Conservation (phyloP, 2,888 invertebrate genomes). For the Drosophila setosimentum region DNA sequence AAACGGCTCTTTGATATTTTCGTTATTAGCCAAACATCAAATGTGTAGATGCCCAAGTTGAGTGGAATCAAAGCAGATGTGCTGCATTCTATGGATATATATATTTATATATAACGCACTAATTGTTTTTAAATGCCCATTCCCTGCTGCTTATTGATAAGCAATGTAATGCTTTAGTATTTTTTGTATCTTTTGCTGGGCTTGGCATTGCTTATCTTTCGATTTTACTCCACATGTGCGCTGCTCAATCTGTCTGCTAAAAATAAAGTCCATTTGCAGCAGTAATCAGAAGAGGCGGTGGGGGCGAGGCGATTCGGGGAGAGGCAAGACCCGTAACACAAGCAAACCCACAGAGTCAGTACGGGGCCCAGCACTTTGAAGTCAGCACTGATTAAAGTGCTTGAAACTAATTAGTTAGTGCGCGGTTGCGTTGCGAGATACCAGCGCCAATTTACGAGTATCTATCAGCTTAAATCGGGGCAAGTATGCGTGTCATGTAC, state of each 20-base stretch:
- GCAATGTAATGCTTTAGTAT: conserved; percentile 25
- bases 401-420: conserved; percentile 41
- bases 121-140: conserved; percentile 17
- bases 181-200: conserved; percentile 31
- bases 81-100: background rate
- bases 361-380: conserved; percentile 32
- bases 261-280: conserved; percentile 36
- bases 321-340: conserved; percentile 8
- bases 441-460: conserved; percentile 11
- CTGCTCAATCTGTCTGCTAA: conserved; percentile 24
- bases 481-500: background rate
- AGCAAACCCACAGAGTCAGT: conserved; percentile 9
- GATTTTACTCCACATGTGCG: conserved; percentile 61
- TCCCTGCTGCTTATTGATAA: conserved; percentile 31
- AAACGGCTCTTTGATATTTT: background rate
- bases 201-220: conserved; percentile 63
- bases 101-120: background rate
- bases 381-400: conserved; percentile 31
- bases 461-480: conserved; percentile 1
- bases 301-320: background rate
- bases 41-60: background rate
- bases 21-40: background rate
- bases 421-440: conserved; percentile 12
- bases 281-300: background rate
- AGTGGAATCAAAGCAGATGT: conserved; percentile 1